Conservation (phyloP, 2,797 vertebrate genomes). For the Platyrinchus mystaceus region DNA sequence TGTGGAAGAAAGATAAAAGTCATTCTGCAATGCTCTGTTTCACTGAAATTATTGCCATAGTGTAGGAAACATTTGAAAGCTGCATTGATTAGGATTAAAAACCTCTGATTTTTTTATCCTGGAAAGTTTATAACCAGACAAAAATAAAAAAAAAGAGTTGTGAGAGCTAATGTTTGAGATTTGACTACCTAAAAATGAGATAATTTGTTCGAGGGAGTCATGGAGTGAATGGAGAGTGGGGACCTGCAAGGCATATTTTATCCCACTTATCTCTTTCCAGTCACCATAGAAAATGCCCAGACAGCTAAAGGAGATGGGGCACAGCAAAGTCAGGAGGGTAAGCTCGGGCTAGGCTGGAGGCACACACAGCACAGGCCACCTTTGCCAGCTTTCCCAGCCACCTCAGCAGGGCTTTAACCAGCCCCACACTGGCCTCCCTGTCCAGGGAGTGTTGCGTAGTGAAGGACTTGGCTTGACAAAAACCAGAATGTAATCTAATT, state of each 20-base stretch:
- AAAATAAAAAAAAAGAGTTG: neutral
- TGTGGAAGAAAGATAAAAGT: neutral
- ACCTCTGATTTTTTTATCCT: neutral
- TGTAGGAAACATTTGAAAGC: neutral
- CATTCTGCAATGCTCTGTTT: neutral
- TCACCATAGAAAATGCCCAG: neutral
- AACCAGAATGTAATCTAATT: neutral
- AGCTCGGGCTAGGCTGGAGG: neutral
- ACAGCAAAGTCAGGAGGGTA: neutral
- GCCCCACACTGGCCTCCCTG: neutral
- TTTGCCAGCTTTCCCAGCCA: neutral
- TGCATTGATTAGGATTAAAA: neutral
- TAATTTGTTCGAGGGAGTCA: neutral
- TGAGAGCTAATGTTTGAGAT: neutral
- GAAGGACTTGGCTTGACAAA: neutral
- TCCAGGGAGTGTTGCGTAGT: fast-evolving
- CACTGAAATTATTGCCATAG: neutral
- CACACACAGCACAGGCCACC: neutral
- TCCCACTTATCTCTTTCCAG: neutral
- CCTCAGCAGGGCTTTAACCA: neutral
- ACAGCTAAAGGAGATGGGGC: neutral
- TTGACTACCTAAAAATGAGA: neutral
- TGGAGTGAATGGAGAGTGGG: neutral
- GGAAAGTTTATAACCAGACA: neutral
- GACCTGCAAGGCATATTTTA: neutral